phyloP scores from a whole-genome alignment of 2,797 vertebrate genomes.

The Buceros bicornis region DNA sequence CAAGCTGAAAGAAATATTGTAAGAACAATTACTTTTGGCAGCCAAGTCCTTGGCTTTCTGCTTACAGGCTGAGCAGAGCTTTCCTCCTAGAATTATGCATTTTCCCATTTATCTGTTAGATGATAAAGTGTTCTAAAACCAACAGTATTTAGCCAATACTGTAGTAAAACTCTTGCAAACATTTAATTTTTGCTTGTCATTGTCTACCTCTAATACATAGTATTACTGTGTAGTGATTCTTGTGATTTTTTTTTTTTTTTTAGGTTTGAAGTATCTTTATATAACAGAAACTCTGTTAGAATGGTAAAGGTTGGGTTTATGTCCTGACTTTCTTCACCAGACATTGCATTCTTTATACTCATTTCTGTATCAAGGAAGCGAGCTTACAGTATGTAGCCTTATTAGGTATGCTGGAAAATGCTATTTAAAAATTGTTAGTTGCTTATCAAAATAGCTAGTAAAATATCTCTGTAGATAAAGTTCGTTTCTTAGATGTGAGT shows the following conservation, averaged over 20 bases:
- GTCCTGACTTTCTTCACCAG: not conserved
- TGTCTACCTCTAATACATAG: not conserved
- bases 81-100: not conserved
- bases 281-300: not conserved
- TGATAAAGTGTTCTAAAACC: not conserved
- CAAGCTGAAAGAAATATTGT: not conserved
- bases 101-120: not conserved
- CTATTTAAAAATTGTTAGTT: not conserved
- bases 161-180: not conserved
- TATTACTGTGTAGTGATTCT: not conserved
- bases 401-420: not conserved
- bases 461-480: not conserved
- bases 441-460: not conserved
- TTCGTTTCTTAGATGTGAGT: not conserved
- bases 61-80: not conserved
- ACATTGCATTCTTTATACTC: fast-evolving
- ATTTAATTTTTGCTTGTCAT: not conserved
- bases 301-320: not conserved
- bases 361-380: not conserved
- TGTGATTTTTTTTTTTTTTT: not conserved
- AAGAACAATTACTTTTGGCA: not conserved
- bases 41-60: not conserved
- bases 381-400: not conserved
- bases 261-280: not conserved
- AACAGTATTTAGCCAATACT: not conserved